phyloP scores from a whole-genome alignment of 2,113 vertebrate species.

The Caranx ignobilis region DNA sequence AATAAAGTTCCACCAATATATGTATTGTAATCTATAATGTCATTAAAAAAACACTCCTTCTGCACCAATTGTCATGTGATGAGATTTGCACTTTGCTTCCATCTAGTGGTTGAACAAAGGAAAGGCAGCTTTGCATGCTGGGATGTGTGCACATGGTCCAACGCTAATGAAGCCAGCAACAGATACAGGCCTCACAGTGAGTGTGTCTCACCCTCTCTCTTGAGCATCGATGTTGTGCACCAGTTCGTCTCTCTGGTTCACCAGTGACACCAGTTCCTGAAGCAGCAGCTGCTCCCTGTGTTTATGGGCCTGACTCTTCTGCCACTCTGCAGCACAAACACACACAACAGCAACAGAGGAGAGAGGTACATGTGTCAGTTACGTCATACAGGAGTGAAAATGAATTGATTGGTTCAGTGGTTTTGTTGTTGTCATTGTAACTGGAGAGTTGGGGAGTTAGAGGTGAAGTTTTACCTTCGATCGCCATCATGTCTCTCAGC shows the following conservation, averaged over 20 bases:
- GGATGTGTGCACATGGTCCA: not conserved
- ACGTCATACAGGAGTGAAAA: no score
- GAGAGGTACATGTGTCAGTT: not conserved
- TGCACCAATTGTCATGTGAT: not conserved
- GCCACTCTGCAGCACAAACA: conserved; percentile 81
- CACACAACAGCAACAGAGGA: not conserved
- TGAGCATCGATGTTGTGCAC: conserved; percentile 89
- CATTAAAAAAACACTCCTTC: not conserved
- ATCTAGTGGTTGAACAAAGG: not conserved
- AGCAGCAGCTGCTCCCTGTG: conserved; percentile 89
- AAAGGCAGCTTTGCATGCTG: not conserved
- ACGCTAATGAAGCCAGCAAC: no score
- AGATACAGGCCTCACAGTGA: not conserved
- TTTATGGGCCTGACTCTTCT: conserved; percentile 87
- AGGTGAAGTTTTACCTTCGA: conserved; percentile 55
- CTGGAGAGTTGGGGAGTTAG: not conserved
- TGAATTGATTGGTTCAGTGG: no score
- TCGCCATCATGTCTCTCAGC: conserved; percentile 87
- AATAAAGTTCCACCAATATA: no score
- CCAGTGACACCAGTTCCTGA: conserved; percentile 90
- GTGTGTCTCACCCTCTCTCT: conserved; percentile 87
- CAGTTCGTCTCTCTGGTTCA: conserved; percentile 91
- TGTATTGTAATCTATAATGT: no score
- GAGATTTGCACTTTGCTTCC: not conserved
- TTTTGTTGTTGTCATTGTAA: not conserved